A percentile compares a stretch with the other conserved stretches of the same genome.
phyloP scores from a whole-genome alignment of 2,888 invertebrate species.

The Antheraea assamensis region DNA sequence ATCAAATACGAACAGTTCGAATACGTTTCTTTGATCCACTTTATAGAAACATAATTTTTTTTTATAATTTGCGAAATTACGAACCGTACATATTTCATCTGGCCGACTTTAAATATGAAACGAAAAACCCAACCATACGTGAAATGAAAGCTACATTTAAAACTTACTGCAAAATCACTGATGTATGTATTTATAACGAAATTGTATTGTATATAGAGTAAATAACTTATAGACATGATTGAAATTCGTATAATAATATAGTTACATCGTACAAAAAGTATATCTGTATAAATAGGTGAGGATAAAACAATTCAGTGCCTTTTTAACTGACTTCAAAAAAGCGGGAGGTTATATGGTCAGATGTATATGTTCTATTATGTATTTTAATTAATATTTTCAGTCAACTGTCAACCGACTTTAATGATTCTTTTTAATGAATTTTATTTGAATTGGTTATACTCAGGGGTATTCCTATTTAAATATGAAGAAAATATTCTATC shows the following conservation, averaged over 20 bases:
- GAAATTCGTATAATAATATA: background rate
- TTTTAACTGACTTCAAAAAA: no score
- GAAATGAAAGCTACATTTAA: conserved; percentile 28
- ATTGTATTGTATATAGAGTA: background rate
- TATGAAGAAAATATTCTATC: no score
- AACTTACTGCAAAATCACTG: conserved; percentile 7
- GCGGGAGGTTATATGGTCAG: no score
- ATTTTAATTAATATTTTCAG: no score
- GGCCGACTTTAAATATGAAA: conserved; percentile 28
- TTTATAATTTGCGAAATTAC: background rate
- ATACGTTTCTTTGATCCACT: background rate
- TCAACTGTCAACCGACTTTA: no score
- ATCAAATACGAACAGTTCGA: background rate
- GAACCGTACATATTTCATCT: conserved; percentile 18
- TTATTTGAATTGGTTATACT: no score
- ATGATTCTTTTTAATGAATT: no score
- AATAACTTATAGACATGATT: background rate
- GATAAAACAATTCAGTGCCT: no score
- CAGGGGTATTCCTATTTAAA: no score
- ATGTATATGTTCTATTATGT: no score
- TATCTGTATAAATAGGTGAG: no score
- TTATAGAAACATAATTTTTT: background rate
- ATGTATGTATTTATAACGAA: background rate
- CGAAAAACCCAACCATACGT: conserved; percentile 27
- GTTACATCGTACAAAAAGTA: no score